These are phyloP conservation scores for Tiphia femorata DNA, from an alignment of 2,888 invertebrate species.

Conservation along the genomic window DNA sequence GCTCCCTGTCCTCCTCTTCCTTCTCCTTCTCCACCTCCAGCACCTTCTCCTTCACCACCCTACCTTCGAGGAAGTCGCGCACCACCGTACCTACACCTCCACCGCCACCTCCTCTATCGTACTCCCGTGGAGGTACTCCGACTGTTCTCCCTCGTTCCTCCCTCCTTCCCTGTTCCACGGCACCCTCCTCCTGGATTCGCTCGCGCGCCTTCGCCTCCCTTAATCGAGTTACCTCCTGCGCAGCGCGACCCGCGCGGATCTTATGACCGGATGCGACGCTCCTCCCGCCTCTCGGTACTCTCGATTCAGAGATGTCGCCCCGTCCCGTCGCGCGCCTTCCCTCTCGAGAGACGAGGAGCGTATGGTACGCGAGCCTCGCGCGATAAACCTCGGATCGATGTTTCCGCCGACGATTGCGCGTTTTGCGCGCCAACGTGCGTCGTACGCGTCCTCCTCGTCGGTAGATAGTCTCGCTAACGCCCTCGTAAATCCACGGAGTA, in stretches of 20 bases:
- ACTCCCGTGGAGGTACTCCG: conserved; percentile 23
- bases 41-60: conserved; percentile 30
- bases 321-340: conserved; percentile 8
- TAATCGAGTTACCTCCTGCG: conserved; percentile 54
- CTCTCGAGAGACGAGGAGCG: too few relatives aligned
- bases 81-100: conserved; percentile 35
- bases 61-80: conserved; percentile 42
- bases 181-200: not conserved
- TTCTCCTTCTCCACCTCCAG: conserved; percentile 40
- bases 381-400: conserved; percentile 34
- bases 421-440: conserved; percentile 1
- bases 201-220: conserved; percentile 17
- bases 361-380: too few relatives aligned
- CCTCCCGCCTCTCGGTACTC: too few relatives aligned
- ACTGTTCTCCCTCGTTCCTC: conserved; percentile 14
- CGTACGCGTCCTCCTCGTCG: not conserved
- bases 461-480: not conserved
- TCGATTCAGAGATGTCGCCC: conserved; percentile 39
- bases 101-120: conserved; percentile 41
- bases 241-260: conserved; percentile 35
- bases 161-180: not conserved
- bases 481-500: too few relatives aligned
- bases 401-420: conserved; percentile 18
- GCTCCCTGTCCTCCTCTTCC: conserved; percentile 27
- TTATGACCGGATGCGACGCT: conserved; percentile 52